Conservation (phyloP, 2,113 vertebrate genomes). For the Apeltes quadracus region DNA sequence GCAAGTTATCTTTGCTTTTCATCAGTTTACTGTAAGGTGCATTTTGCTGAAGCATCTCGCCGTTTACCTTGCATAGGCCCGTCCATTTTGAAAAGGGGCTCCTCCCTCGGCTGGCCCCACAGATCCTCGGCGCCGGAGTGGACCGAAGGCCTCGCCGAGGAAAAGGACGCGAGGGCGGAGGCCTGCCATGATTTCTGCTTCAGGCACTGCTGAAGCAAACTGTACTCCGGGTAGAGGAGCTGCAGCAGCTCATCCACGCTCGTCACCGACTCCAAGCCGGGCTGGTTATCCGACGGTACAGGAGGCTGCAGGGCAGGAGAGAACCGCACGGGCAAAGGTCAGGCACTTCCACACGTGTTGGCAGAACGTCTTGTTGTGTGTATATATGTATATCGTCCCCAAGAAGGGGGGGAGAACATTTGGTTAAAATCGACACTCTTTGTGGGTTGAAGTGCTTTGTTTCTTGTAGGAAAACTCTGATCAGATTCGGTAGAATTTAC, state of each 20-base stretch:
- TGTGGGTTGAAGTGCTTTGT: background rate
- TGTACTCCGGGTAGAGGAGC: slow-evolving; percentile 72
- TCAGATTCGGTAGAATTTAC: slow-evolving; percentile 10
- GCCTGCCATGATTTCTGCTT: slow-evolving; percentile 57
- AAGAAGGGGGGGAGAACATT: background rate
- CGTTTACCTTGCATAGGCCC: slow-evolving; percentile 60
- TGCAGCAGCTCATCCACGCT: slow-evolving; percentile 71
- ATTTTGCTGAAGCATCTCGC: background rate
- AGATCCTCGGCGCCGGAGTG: slow-evolving; percentile 35
- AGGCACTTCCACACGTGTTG: background rate
- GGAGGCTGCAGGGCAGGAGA: slow-evolving; percentile 43
- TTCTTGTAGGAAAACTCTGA: slow-evolving; percentile 13
- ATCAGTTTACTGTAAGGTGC: background rate
- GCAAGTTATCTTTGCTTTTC: background rate
- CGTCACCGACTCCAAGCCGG: slow-evolving; percentile 59
- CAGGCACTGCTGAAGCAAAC: slow-evolving; percentile 71
- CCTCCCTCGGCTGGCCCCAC: slow-evolving; percentile 57
- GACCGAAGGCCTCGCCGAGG: slow-evolving; percentile 36
- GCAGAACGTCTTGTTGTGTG: no score
- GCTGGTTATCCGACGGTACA: slow-evolving; percentile 45
- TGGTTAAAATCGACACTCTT: background rate
- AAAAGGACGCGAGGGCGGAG: slow-evolving; percentile 41
- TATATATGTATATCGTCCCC: background rate
- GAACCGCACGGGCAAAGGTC: background rate
- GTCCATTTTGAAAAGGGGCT: slow-evolving; percentile 65